Evolutionary conservation across 92 coral and sea anemone species (phyloP), one percentile per base, ranked within the genome.

Genomic region (Porites evermanni): DNA sequence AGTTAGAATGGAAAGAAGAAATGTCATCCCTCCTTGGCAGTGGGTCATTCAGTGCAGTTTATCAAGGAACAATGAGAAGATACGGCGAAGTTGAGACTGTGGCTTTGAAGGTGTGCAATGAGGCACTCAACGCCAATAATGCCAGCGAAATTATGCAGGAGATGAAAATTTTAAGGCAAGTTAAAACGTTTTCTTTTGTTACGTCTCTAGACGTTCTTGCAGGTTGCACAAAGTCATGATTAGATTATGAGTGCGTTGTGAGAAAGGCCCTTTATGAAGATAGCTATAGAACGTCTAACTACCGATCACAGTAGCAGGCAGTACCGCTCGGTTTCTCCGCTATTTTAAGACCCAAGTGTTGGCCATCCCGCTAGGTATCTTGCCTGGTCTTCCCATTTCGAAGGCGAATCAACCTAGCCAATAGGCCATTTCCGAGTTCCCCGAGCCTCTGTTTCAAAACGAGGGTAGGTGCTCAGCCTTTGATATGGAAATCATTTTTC

Each of bases 1-100:
- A 80, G 16, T 63, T 90, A 4, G 83, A 73, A 1, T 90, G 93
- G 90, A 67, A 85, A 53, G 86, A 90, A 64, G 59, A 74, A 23
- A 9, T 0, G 7, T 20, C 68, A 8, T 58, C 74, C 14, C 60
- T 53, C 23, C 72, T 89, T 51, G 89, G 87, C 38, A 13, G 16
- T 2, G 89, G 89, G 23, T 60, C 65, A 6, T 89, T 79, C 79
- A 67, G 82, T 24, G 26, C 50, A 24, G 87, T 89, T 8, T 85
- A 89, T 58, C 82, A 53, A 14, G 93, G 89, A 18, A 83, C 74
- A 52, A 7, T 89, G 14, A 24, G 32, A 61, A 32, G 75, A 65
- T 11, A 14, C 5, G 85, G 86, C 13, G 7, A 61, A 17, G 51
- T 5, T 13, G 3, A 1, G 64, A 29, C 73, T 4, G 90, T 87